A percentile compares a stretch with the other conserved stretches of the same genome.
These are phyloP conservation scores for Eubucco bourcierii DNA, from an alignment of 2,113 vertebrate genomes.

Conservation along the genomic window DNA sequence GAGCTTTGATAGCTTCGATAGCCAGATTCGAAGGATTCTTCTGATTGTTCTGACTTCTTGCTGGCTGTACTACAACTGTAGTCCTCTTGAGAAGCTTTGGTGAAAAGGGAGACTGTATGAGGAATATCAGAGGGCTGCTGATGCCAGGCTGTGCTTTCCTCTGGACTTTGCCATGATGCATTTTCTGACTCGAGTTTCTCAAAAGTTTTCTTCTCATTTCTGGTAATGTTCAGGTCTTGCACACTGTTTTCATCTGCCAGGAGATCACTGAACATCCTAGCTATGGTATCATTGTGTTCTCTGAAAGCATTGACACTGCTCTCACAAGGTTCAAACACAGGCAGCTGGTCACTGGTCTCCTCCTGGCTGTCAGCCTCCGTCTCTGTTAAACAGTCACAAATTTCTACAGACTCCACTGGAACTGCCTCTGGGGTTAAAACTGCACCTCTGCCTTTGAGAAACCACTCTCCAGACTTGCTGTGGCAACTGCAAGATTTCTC, in stretches of 20 bases:
- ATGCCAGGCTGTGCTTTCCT: neutral
- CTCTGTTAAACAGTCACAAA: slow-evolving; percentile 8
- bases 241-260: neutral
- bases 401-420: slow-evolving; percentile 34
- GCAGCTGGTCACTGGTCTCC: neutral
- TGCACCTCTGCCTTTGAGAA: slow-evolving; percentile 22
- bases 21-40: slow-evolving; percentile 51
- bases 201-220: neutral
- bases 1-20: slow-evolving; percentile 49
- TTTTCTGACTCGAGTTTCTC: neutral
- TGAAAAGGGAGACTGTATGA: neutral
- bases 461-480: neutral
- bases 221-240: neutral
- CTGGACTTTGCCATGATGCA: neutral
- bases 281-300: slow-evolving; percentile 52
- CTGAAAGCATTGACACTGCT: neutral
- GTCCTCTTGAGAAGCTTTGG: neutral
- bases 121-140: neutral
- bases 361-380: slow-evolving; percentile 11
- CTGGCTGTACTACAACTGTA: slow-evolving; percentile 17
- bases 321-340: neutral
- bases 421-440: slow-evolving; percentile 66
- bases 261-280: slow-evolving; percentile 64
- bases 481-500: slow-evolving; percentile 5
- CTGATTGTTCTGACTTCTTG: slow-evolving; percentile 34